phyloP scores from a whole-genome alignment of 1,140 invertebrate species.

The Ptiloglossa arizonensis region DNA sequence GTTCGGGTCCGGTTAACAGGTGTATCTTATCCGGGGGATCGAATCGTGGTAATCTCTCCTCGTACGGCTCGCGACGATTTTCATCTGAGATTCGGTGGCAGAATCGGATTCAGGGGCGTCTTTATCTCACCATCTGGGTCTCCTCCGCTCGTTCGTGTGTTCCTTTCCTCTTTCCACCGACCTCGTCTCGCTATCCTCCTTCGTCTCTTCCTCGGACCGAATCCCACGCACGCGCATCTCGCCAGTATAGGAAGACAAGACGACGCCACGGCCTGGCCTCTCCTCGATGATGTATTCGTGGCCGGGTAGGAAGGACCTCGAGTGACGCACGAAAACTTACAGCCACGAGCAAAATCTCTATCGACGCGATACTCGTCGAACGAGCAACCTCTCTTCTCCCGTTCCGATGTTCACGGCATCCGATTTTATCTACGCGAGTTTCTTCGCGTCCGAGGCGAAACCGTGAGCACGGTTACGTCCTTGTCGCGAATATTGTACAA shows the following conservation, averaged over 20 bases:
- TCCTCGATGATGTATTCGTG: conserved; percentile 36
- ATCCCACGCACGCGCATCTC: conserved; percentile 47
- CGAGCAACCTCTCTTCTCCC: no score
- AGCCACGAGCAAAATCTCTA: neutral
- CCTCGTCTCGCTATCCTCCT: conserved; percentile 6
- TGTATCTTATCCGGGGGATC: conserved; percentile 65
- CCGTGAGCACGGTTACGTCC: no score
- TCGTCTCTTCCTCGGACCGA: conserved; percentile 6
- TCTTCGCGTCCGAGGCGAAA: no score
- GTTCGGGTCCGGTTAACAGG: conserved; percentile 51
- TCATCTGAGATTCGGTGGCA: conserved; percentile 61
- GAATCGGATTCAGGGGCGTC: conserved; percentile 58
- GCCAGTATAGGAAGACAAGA: conserved; percentile 57
- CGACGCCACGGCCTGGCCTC: conserved; percentile 48
- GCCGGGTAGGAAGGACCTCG: conserved; percentile 39
- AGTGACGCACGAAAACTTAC: conserved; percentile 22
- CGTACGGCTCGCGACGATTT: conserved; percentile 38
- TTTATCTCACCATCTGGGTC: conserved; percentile 56
- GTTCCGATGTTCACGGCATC: no score
- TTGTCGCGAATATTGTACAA: no score
- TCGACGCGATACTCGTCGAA: neutral
- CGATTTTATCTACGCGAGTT: no score
- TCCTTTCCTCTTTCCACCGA: conserved; percentile 9
- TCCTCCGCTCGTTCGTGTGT: conserved; percentile 29
- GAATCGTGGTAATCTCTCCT: conserved; percentile 38